Evolutionary conservation across 2,113 vertebrate genomes (phyloP), one percentile per base, ranked within the genome.

Genomic region (Cyprinodon tularosa): DNA sequence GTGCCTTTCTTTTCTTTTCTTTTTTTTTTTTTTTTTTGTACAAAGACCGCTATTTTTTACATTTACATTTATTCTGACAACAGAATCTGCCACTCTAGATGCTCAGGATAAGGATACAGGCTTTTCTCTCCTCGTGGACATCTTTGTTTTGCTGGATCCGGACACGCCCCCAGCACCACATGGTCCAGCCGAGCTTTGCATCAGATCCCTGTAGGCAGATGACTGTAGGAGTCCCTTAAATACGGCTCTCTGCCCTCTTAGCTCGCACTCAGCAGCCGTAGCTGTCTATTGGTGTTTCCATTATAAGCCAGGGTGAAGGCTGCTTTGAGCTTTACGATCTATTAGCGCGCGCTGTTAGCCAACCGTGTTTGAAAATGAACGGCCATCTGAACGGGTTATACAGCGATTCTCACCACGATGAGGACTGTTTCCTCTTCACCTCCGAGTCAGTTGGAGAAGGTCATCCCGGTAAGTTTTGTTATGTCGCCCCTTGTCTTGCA

Each of bases 341-440:
- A 1, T 36, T 62, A 38, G 61, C 14, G 12, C 8, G 37, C 13
- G 76, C 29, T 29, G 29, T 67, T 84, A 84, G 84, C 74, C 74
- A 65, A 74, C 59, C 37, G 61, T 3, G 64, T 22, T 6, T 61
- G 17, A 92, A 81, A 36, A 98, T 98, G 96, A 98, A 96, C 95
- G 93, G 94, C 0, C 94, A 96, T 6, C 71, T 90, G 48, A 96
- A 96, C 87, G 96, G 96, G 44, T 95, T 95, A 87, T 93, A 95
- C 29, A 93, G 94, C 62, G 94, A 95, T 83, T 92, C 90, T 0
- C 88, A 93, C 71, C 92, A 92, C 61, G 96, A 96, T 66, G 96
- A 96, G 87, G 95, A 95, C 87, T 95, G 94, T 29, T 98, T 98
- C 88, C 95, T 98, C 57, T 98, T 98, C 92, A 97, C 97, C 1